Conservation (phyloP, 2,888 invertebrate genomes). For the Anodontia alba region DNA sequence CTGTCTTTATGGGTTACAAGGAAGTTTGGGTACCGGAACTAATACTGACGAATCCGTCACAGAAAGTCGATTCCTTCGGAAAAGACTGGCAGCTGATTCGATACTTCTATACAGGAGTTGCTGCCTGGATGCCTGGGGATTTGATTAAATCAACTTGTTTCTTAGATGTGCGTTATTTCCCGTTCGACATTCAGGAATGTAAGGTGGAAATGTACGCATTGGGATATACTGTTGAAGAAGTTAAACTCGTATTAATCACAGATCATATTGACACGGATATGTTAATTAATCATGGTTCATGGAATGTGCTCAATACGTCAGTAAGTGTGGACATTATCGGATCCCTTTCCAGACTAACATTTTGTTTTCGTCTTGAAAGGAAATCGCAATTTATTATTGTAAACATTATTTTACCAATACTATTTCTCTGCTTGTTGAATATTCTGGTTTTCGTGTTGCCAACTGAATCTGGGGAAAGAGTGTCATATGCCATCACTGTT, state of each 20-base stretch:
- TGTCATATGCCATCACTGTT: constrained; percentile 54
- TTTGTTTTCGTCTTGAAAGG: neutral
- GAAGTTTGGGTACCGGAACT: constrained; percentile 58
- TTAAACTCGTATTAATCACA: neutral
- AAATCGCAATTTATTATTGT: constrained; percentile 32
- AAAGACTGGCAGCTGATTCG: constrained; percentile 30
- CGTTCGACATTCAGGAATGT: neutral
- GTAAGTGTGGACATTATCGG: neutral
- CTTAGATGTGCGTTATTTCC: neutral
- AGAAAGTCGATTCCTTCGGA: constrained; percentile 20
- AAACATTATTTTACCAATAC: constrained; percentile 53
- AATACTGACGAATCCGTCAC: constrained; percentile 37
- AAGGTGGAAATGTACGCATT: neutral
- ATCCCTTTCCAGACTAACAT: neutral
- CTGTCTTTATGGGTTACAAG: constrained; percentile 32
- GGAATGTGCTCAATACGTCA: neutral
- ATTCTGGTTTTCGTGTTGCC: constrained; percentile 55
- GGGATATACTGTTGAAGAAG: neutral
- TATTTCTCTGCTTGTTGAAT: constrained; percentile 51
- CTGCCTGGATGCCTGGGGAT: constrained; percentile 40
- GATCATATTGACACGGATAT: neutral
- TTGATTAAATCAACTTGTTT: constrained; percentile 24
- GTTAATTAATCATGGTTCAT: neutral
- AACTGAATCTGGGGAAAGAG: constrained; percentile 56
- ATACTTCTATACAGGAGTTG: constrained; percentile 18